phyloP scores from a whole-genome alignment of 2,113 vertebrate species.

The Dryoscopus gambensis region DNA sequence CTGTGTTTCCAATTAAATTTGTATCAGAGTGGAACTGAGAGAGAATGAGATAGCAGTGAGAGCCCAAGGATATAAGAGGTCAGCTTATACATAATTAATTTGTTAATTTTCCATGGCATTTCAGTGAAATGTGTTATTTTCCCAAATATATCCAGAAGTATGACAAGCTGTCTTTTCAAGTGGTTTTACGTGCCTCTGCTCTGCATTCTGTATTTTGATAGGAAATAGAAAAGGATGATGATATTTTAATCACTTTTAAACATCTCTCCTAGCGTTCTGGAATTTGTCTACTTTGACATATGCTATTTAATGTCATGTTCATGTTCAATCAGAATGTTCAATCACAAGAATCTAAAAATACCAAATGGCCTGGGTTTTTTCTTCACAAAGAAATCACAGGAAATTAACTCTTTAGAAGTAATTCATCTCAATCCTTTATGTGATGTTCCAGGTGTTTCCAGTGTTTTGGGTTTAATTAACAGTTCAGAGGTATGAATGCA shows the following conservation, averaged over 20 bases:
- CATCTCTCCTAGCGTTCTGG: not conserved
- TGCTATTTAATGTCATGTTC: not conserved
- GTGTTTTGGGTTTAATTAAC: not conserved
- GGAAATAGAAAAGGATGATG: not conserved
- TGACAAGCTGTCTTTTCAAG: not conserved
- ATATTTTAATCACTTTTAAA: not conserved
- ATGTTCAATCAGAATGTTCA: not conserved
- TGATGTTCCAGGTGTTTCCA: not conserved
- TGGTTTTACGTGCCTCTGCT: not conserved
- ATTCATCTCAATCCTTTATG: not conserved
- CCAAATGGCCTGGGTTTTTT: not conserved
- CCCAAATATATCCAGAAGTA: not conserved
- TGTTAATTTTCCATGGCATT: constrained; percentile 9
- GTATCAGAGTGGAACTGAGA: not conserved
- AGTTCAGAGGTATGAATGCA: not conserved
- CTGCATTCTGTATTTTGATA: not conserved
- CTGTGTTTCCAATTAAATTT: not conserved
- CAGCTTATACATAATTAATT: constrained; percentile 24
- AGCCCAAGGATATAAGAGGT: not conserved
- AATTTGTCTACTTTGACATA: not conserved
- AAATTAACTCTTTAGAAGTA: not conserved
- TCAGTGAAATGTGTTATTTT: not conserved
- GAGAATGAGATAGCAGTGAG: not conserved
- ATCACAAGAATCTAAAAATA: not conserved
- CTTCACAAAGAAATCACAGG: not conserved